Conservation (phyloP, 2,888 invertebrate genomes). For the Ochropleura leucogaster region DNA sequence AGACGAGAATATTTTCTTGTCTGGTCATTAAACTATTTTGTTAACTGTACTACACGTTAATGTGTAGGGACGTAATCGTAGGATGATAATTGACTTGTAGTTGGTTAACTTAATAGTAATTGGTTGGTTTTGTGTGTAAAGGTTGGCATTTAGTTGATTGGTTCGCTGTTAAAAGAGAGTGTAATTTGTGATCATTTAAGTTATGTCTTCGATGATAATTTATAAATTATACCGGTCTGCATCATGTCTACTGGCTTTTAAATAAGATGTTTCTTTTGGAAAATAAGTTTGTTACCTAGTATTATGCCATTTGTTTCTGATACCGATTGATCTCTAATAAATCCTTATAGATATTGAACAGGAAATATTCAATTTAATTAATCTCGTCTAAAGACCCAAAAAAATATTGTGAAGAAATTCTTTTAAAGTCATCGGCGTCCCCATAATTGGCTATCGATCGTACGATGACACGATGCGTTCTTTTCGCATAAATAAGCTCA, state of each 20-base stretch:
- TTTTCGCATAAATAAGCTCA: too few species aligned
- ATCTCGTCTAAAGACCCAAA: too few species aligned
- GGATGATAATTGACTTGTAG: conserved; percentile 41
- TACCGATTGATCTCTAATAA: too few species aligned
- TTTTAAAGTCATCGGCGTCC: too few species aligned
- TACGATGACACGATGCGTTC: too few species aligned
- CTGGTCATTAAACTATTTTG: background rate
- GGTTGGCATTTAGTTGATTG: conserved; percentile 16
- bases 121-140: conserved; percentile 23
- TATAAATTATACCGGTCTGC: background rate
- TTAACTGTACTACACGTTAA: conserved; percentile 9
- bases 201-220: background rate
- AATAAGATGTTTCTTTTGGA: background rate
- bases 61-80: conserved; percentile 23
- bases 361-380: too few species aligned
- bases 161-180: conserved; percentile 2
- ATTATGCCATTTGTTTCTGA: too few species aligned
- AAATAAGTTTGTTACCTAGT: background rate
- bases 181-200: conserved; percentile 30
- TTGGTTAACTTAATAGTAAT: conserved; percentile 26
- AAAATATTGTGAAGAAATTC: too few species aligned
- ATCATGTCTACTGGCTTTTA: background rate
- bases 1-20: background rate
- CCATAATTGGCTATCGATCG: too few species aligned
- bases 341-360: too few species aligned